Conservation (phyloP, 2,888 invertebrate genomes). For the Dendrolimus houi region DNA sequence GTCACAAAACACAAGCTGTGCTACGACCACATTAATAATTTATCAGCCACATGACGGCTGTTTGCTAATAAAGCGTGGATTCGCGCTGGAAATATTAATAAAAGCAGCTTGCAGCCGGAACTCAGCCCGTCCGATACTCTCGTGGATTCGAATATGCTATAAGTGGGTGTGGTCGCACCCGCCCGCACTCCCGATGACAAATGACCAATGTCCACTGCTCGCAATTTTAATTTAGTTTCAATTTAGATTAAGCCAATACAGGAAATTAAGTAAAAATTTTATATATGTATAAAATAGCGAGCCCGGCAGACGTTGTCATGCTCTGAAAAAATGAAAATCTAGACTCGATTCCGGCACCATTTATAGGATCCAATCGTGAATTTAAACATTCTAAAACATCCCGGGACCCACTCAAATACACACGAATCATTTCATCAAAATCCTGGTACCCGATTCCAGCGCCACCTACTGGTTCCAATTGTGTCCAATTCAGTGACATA, state of each 20-base stretch:
- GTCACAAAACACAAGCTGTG: conserved; percentile 58
- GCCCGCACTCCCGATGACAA: conserved; percentile 55
- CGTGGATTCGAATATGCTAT: conserved; percentile 11
- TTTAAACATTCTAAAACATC: too few species aligned
- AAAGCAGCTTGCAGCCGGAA: conserved; percentile 68
- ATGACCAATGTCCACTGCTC: conserved; percentile 45
- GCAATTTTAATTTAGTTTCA: conserved; percentile 63
- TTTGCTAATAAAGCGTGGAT: conserved; percentile 75
- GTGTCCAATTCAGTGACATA: too few species aligned
- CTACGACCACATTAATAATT: conserved; percentile 72
- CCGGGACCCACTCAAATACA: too few species aligned
- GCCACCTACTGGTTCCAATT: too few species aligned
- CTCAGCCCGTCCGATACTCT: conserved; percentile 42
- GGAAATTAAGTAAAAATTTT: too few species aligned
- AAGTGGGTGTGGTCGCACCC: conserved; percentile 10
- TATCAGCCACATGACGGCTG: conserved; percentile 74
- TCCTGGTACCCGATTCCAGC: too few species aligned
- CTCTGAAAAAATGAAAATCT: too few species aligned
- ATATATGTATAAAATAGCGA: too few species aligned
- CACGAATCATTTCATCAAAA: too few species aligned
- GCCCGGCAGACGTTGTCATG: too few species aligned
- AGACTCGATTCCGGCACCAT: too few species aligned
- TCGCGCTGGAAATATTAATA: conserved; percentile 74
- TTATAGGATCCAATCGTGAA: too few species aligned
- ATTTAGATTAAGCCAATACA: conserved; percentile 50